Evolutionary conservation across 2,888 invertebrate species (phyloP), one percentile per base, ranked within the genome.

Genomic region (Spisula subtruncata): DNA sequence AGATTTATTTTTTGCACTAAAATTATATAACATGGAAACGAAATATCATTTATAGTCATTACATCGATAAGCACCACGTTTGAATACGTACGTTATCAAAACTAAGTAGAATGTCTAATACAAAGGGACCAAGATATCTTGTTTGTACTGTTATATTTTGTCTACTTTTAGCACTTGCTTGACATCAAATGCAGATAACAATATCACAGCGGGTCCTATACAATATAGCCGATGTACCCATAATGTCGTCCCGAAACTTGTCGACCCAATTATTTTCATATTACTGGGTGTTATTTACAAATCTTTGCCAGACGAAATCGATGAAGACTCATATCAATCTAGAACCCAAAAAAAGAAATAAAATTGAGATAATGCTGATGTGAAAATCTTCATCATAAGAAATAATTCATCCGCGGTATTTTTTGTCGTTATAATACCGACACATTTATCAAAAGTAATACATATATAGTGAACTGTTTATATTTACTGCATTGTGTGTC

Each of bases 211-310:
- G 16, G 18, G 75, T 75, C 12, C 12, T 16, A 16, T 32, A 12
- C n/a, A 16, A 35, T 75, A 25, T 75, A 75, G 8, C 35, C 12
- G 2, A 75, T 35, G 4, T 75, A 35, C 35, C 32, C 18, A 75
- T 35, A 75, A 75, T 75, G 25, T 66, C 32, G 75, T 32, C 12
- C 75, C 75, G 18, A 75, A 75, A 75, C 1, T 75, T 75, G 12
- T 32, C 75, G 75, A 35, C 75, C 75, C 75, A 75, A 75, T 75
- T 75, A 75, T 75, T 75, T 75, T 75, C 75, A 75, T 75, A 75
- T 75, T 75, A 75, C 32, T 18, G 12, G 16, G 75, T 75, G 18
- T 75, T 75, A 75, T 75, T 75, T 32, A 14, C 75, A 32, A 32
- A 75, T 18, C 16, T 66, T 12, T 18, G 14, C 75, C 75, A 75